Evolutionary conservation across 1,140 invertebrate species (phyloP), one percentile per base, ranked within the genome.

Genomic region (Aphelinus atriplicis): DNA sequence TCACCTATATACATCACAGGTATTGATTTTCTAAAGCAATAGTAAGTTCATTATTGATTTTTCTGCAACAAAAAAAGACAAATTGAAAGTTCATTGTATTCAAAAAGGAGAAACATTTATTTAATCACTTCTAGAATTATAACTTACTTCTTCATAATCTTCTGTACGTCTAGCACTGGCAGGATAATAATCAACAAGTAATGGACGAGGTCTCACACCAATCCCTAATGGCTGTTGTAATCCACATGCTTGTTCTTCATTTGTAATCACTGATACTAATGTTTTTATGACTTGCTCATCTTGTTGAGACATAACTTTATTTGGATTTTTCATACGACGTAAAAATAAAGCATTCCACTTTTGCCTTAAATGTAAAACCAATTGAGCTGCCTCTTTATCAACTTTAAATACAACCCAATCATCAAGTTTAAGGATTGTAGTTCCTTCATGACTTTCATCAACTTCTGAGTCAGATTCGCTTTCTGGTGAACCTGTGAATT

Each of bases 351-450:
- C 91, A 80, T 95, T 93, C 85, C 95, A 93, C 74, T 94, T 94
- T 81, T 95, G 92, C 47, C 95, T 87, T 42, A 96, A 88, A 83
- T 93, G 91, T 75, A 93, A 89, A 5, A 93, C 89, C 51, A 94
- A 87, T 60, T 92, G 89, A 0, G 92, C 92, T 71, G 91, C 90
- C 46, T 93, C 90, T 3, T 91, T 90, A 80, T 94, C 92, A 0
- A 93, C 87, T 60, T 90, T 90, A 83, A 96, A 95, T n/a, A 91
- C 90, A 47, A 94, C 90, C 94, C 94, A 96, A 73, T 95, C 93
- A 80, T 96, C 94, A 1, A 96, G 82, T 83, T 91, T 91, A 42
- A 93, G 84, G 61, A 89, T 88, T 5, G 92, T 90, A 26, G 88
- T 91, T 7, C 88, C 89, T 71, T 92, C 91, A 2, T 90, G 90